Conservation (phyloP, 1,140 invertebrate genomes). For the Megalonaias nervosa region DNA sequence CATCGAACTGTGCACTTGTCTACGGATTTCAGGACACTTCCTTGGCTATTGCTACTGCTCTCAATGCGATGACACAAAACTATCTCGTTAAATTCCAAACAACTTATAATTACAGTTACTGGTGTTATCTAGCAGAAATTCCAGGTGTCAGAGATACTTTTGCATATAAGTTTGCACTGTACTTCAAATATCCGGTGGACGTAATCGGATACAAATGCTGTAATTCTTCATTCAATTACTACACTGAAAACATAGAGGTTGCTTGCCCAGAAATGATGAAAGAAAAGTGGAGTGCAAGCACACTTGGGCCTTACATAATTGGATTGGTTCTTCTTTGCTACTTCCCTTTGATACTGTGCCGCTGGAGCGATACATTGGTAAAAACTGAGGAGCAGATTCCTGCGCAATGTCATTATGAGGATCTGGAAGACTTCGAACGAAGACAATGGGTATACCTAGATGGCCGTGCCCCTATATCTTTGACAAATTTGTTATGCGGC, state of each 20-base stretch:
- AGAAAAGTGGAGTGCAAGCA: not conserved
- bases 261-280: not conserved
- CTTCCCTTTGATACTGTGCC: constrained; percentile 14
- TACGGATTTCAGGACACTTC: constrained; percentile 7
- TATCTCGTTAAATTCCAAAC: constrained; percentile 4
- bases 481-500: constrained; percentile 12
- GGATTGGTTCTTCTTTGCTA: constrained; percentile 13
- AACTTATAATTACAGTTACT: constrained; percentile 14
- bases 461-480: constrained; percentile 14
- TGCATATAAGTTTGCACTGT: constrained; percentile 12
- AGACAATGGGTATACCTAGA: constrained; percentile 16
- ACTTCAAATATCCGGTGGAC: constrained; percentile 12
- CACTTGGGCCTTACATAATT: constrained; percentile 15
- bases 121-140: constrained; percentile 15
- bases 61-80: constrained; percentile 5
- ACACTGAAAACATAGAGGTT: not conserved
- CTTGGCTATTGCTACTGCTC: constrained; percentile 1
- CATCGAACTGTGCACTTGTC: constrained; percentile 5
- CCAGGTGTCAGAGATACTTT: constrained; percentile 20
- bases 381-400: not conserved
- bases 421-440: not conserved
- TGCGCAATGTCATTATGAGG: not conserved
- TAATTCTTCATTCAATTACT: not conserved
- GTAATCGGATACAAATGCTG: constrained; percentile 20
- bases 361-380: not conserved